Evolutionary conservation across 2,888 invertebrate species (phyloP).

Genomic region (Phania funesta): DNA sequence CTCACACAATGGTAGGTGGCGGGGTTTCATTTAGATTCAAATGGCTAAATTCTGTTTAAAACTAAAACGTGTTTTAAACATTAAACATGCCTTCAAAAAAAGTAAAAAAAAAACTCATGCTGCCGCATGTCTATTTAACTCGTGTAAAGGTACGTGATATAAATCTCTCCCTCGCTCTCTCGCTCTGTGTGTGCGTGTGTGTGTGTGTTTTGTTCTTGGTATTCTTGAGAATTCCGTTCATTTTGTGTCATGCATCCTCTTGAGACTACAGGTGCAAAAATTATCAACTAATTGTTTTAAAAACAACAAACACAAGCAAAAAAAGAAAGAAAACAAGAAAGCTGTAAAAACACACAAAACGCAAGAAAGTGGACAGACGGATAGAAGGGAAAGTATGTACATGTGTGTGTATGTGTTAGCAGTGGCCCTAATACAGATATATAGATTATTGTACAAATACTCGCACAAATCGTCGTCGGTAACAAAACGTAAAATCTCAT

Average conservation of each 20-base stretch:
- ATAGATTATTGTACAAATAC: constrained; percentile 7
- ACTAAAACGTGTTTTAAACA: constrained; percentile 52
- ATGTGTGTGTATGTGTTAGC: not conserved
- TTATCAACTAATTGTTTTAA: constrained; percentile 36
- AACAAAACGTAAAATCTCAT: constrained; percentile 43
- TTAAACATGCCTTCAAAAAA: constrained; percentile 13
- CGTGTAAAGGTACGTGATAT: too few species aligned
- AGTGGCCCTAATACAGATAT: constrained; percentile 2
- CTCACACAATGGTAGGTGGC: not conserved
- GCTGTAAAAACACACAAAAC: constrained; percentile 9
- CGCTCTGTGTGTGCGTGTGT: not conserved
- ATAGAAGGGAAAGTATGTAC: not conserved
- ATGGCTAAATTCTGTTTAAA: constrained; percentile 15
- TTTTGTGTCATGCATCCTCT: constrained; percentile 41
- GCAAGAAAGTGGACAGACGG: not conserved
- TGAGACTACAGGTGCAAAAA: constrained; percentile 67
- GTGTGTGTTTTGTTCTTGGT: not conserved
- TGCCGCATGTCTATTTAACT: too few species aligned
- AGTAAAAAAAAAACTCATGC: too few species aligned
- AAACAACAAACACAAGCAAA: constrained; percentile 7
- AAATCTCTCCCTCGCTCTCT: too few species aligned
- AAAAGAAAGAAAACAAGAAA: constrained; percentile 7
- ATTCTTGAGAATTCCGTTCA: constrained; percentile 27
- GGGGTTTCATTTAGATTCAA: not conserved
- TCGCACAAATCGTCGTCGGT: too few species aligned